Base-by-base conservation (phyloP, 1,140 invertebrate genomes). In the Atta cephalotes region DNA sequence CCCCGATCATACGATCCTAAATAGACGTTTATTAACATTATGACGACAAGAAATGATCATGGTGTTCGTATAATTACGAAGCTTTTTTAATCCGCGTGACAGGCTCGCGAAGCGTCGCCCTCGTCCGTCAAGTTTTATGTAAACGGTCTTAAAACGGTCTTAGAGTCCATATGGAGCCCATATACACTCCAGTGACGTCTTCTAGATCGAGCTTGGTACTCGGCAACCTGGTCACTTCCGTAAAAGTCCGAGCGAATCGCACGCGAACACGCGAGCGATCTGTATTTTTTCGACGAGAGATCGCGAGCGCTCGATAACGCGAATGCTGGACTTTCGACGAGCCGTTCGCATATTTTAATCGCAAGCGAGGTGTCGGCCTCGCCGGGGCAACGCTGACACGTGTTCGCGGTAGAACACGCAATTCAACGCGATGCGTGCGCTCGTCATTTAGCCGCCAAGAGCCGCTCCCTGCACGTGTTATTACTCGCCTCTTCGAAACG, bases 381-480 rank as follows among this genome's bases (percentile, higher is more conserved):
- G 74, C 21, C 53, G 62, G 80, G 71, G 81, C 79, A 80, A 58
- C 80, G 71, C 56, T 62, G 53, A 66, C 60, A 60, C 70, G 25
- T 45, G 79, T 72, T 85, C 58, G 65, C 51, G 18, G 49, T 71
- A 35, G 51, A 21, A 53, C 39, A 21, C 53, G 79, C 65, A 58
- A 70, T 70, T 81, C 49, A 25, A 49, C 78, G 56, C 68, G 53
- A 82, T 74, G 68, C 65, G 78, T 80, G 78, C 63, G 51, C 18
- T 82, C 21, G 79, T 79, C 76, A 68, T 63, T 78, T 56, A 39
- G 21, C 28, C 82, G 58, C 39, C 53, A 10, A 45, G 21, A 28
- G 78, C 31, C 66, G 85, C 76, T 82, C 79, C 79, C 79, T 28
- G 80, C 84, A 60, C 84, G 87, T 66, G 39, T 92, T 91, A 92